Evolutionary conservation across 2,113 vertebrate genomes (phyloP), one percentile per base, ranked within the genome.

Genomic region (Oncorhynchus kisutch): DNA sequence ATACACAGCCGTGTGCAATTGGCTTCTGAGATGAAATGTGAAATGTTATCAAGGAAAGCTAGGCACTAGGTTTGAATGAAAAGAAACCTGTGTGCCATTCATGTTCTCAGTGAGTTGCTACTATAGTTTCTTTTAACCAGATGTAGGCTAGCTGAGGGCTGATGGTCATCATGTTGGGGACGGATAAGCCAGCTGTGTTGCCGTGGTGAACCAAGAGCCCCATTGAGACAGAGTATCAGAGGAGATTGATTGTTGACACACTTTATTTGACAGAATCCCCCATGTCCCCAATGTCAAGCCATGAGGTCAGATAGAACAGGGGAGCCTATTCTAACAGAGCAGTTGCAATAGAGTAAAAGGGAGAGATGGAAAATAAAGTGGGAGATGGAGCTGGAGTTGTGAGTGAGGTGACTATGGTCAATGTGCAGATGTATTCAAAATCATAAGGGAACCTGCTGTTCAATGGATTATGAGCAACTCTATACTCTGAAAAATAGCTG

Each of bases 241-340:
- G 29, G 69, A 76, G 67, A 76, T 70, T 70, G 74, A 70, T 62
- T 27, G 29, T 54, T 25, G 51, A 39, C 75, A 71, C 60, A 67
- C 45, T 29, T 59, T 54, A 60, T 22, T 29, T 75, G 39, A 69
- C 60, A 24, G 16, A 39, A 54, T 66, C 49, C 49, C 51, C 54
- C 45, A 27, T 74, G 29, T 69, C 25, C 27, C 48, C 49, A 6
- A 29, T 51, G 59, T 20, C 39, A 29, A 69, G 51, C 57, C 64
- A 59, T 24, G 48, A 64, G 64, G 60, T 20, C 29, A 9, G 67
- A 22, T 34, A 34, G 67, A 69, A 69, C 9, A 39, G 16, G 20
- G 7, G 31, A 20, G 20, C 67, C 20, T 45, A 9, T 45, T 69
- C 20, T 18, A 69, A 69, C 29, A 39, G 67, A 45, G 31, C 29